Conservation (phyloP, 2,888 invertebrate species). For the Myathropa florea region DNA sequence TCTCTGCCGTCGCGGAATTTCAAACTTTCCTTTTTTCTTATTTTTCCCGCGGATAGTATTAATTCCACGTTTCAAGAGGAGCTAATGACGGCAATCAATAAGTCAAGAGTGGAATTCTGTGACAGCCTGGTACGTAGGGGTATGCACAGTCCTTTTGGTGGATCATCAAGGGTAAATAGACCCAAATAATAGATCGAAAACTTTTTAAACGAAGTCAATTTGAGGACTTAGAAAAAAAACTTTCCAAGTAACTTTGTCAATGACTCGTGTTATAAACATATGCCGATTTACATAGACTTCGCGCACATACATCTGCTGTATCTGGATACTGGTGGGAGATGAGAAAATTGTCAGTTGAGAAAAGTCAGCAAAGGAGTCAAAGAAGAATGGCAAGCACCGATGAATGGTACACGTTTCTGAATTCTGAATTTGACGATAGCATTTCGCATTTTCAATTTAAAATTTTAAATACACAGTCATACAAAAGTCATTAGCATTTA, state of each 20-base stretch:
- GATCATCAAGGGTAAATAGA: conserved; percentile 15
- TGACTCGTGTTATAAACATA: not conserved
- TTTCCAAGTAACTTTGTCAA: conserved; percentile 17
- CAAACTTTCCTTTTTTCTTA: not conserved
- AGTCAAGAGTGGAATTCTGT: conserved; percentile 17
- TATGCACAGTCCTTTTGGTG: not conserved
- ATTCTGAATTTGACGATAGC: too few species aligned
- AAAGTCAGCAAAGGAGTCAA: too few species aligned
- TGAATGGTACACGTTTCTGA: too few species aligned
- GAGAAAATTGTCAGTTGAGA: not conserved
- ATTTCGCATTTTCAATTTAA: not conserved
- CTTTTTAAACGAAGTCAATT: conserved; percentile 44
- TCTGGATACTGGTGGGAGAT: not conserved
- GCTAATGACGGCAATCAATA: conserved; percentile 51
- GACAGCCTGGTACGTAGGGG: conserved; percentile 1
- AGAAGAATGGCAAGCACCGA: too few species aligned
- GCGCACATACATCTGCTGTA: not conserved
- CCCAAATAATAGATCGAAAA: conserved; percentile 29
- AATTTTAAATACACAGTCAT: not conserved
- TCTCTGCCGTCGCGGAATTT: conserved; percentile 31
- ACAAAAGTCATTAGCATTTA: not conserved
- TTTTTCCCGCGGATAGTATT: not conserved
- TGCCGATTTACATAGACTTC: not conserved
- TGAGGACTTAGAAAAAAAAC: conserved; percentile 12
- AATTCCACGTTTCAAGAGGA: conserved; percentile 26